phyloP scores from a whole-genome alignment of 2,888 invertebrate species.

The Lysandra coridon region DNA sequence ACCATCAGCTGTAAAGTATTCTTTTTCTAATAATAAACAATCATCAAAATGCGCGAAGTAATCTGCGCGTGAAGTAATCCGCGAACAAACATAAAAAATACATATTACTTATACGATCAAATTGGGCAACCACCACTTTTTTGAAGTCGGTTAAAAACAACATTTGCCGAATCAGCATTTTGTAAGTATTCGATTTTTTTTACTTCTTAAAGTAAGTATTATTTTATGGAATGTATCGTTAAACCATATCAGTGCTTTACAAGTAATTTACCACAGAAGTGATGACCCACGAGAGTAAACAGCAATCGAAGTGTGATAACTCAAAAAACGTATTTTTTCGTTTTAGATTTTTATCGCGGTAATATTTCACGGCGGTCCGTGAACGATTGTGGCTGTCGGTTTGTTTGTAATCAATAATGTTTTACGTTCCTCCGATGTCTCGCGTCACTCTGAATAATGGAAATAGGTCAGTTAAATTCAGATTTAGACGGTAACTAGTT shows the following conservation, averaged over 20 bases:
- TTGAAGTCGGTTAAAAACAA: too few species aligned
- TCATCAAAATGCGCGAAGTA: too few species aligned
- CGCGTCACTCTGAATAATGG: conserved; percentile 1
- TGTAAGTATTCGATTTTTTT: too few species aligned
- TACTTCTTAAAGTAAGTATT: too few species aligned
- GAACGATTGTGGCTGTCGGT: background rate
- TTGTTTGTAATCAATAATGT: conserved; percentile 22
- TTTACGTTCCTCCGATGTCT: conserved; percentile 15
- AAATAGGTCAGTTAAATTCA: conserved; percentile 17
- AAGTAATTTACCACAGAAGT: background rate
- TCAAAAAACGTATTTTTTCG: background rate
- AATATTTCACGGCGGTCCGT: background rate
- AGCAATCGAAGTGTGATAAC: background rate
- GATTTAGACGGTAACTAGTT: background rate
- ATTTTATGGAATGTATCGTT: too few species aligned
- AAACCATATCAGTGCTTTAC: background rate
- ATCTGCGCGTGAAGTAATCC: too few species aligned
- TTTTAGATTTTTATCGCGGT: conserved; percentile 7
- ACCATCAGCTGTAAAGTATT: too few species aligned
- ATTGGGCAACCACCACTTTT: too few species aligned
- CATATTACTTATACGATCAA: too few species aligned
- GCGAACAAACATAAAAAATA: too few species aligned
- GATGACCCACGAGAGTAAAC: background rate
- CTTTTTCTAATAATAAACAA: too few species aligned
- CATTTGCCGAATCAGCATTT: too few species aligned